phyloP scores from a whole-genome alignment of 2,888 invertebrate genomes.

The Pollenia labialis region DNA sequence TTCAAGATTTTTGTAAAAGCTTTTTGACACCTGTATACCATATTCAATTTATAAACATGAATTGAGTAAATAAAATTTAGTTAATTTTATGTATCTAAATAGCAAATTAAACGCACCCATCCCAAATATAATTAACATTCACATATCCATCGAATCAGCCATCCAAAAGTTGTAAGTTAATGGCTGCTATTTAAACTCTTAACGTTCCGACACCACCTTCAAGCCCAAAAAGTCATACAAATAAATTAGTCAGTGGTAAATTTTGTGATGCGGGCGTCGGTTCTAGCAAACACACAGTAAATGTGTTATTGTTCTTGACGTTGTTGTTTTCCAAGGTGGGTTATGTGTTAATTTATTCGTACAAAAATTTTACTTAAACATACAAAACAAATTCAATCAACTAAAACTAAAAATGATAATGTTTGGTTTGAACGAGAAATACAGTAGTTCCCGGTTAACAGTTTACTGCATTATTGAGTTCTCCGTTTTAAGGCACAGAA shows the following conservation, averaged over 20 bases:
- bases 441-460: not conserved
- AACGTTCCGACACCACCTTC: slow-evolving; percentile 28
- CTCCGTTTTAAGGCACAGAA: too few relatives aligned
- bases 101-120: slow-evolving; percentile 36
- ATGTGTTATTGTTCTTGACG: not conserved
- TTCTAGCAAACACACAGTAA: slow-evolving; percentile 7
- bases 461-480: not conserved
- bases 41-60: slow-evolving; percentile 32
- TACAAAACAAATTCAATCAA: not conserved
- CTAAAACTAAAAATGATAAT: not conserved
- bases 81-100: not conserved
- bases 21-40: slow-evolving; percentile 41
- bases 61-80: slow-evolving; percentile 28
- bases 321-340: slow-evolving; percentile 9
- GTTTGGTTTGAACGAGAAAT: not conserved
- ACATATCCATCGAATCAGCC: not conserved
- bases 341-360: slow-evolving; percentile 42
- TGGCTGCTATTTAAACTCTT: not conserved
- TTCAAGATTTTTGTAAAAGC: slow-evolving; percentile 13
- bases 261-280: not conserved
- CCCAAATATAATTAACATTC: slow-evolving; percentile 2
- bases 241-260: slow-evolving; percentile 47
- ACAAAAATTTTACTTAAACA: slow-evolving; percentile 15
- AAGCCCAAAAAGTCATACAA: slow-evolving; percentile 26
- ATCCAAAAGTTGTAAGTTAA: slow-evolving; percentile 5